phyloP scores from a whole-genome alignment of 2,888 invertebrate genomes.

The Lordiphosa andalusiaca region DNA sequence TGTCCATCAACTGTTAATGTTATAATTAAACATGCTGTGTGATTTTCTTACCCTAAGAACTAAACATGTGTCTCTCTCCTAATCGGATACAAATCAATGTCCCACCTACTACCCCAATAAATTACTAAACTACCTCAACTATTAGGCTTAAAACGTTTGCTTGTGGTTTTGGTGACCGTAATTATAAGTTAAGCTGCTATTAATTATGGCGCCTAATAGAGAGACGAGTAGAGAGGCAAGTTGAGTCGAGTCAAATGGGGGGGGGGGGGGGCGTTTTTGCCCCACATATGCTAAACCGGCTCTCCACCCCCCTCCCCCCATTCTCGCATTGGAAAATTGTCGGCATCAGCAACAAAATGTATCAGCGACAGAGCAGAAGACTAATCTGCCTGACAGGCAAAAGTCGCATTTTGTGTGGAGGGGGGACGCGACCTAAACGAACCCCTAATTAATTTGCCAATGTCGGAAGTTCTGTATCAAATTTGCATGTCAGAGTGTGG shows the following conservation, averaged over 20 bases:
- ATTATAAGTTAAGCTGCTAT: constrained; percentile 77
- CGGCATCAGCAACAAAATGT: constrained; percentile 52
- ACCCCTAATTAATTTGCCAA: constrained; percentile 70
- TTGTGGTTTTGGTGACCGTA: constrained; percentile 71
- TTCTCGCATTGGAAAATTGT: constrained; percentile 16
- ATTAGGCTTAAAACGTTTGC: constrained; percentile 69
- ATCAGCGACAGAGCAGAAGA: constrained; percentile 38
- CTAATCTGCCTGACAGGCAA: constrained; percentile 58
- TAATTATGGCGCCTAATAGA: constrained; percentile 69
- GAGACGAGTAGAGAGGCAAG: constrained; percentile 6
- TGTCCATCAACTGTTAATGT: too few relatives aligned
- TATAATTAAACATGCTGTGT: too few relatives aligned
- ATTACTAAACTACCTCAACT: constrained; percentile 59
- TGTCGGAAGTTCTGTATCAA: constrained; percentile 62
- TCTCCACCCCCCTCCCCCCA: too few relatives aligned
- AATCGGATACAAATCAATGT: constrained; percentile 24
- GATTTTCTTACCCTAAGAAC: too few relatives aligned
- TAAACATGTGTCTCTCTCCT: constrained; percentile 10
- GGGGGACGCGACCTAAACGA: constrained; percentile 48
- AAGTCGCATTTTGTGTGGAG: constrained; percentile 35
- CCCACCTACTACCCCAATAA: constrained; percentile 15
- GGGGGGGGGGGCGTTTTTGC: not conserved
- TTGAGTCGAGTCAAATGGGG: not conserved
- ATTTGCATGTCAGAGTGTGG: constrained; percentile 58
- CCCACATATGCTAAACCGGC: constrained; percentile 33